A percentile compares a stretch with the other conserved stretches of the same genome.
These are phyloP conservation scores for Gavialis gangeticus DNA, from an alignment of 2,113 vertebrate genomes.

Conservation along the genomic window DNA sequence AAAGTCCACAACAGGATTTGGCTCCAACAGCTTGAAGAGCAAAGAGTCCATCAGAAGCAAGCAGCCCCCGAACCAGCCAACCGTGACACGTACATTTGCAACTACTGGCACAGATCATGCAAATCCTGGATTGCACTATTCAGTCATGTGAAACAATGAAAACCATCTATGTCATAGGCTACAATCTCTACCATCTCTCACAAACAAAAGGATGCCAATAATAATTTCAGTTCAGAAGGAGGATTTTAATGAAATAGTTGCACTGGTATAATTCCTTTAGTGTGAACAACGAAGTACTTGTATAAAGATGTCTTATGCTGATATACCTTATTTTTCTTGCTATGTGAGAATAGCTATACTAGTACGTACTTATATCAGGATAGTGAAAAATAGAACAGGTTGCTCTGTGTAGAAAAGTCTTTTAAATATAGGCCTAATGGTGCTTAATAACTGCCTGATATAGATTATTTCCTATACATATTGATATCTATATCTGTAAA, in stretches of 20 bases:
- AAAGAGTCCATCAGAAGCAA: too few relatives aligned
- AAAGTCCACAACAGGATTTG: too few relatives aligned
- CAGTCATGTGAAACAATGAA: too few relatives aligned
- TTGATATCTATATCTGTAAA: background rate
- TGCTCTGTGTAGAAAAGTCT: background rate
- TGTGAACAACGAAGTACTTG: background rate
- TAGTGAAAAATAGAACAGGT: background rate
- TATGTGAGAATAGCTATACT: background rate
- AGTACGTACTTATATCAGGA: background rate
- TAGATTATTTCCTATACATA: slow-evolving; percentile 28
- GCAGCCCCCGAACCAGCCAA: too few relatives aligned
- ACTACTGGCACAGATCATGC: too few relatives aligned
- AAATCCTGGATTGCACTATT: too few relatives aligned
- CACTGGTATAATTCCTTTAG: background rate
- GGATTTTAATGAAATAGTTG: background rate
- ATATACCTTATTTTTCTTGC: background rate
- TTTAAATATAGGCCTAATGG: background rate
- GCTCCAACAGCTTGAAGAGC: too few relatives aligned
- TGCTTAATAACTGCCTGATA: background rate
- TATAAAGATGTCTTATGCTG: background rate
- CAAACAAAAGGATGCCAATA: too few relatives aligned
- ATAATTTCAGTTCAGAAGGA: too few relatives aligned
- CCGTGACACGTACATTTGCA: too few relatives aligned
- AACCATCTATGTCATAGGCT: too few relatives aligned
- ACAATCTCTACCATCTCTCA: too few relatives aligned